Evolutionary conservation across 2,888 invertebrate species (phyloP), one percentile per base, ranked within the genome.

Genomic region (Trichopoda pennipes): DNA sequence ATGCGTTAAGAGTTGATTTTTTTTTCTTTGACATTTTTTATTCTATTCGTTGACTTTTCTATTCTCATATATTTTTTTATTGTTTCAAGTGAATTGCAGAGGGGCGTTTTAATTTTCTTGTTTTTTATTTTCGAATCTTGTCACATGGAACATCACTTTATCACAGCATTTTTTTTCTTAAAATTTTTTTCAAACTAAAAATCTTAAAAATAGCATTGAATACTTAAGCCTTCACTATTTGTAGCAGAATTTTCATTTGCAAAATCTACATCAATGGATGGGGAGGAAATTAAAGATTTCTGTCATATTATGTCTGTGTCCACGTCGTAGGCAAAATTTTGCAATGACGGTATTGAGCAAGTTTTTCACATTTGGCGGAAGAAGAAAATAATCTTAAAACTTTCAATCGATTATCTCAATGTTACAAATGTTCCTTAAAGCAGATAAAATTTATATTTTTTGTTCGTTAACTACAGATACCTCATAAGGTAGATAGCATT

Each of bases 81-180:
- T 42, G 4, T 63, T 63, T 49, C 14, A 49, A 32, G n/a, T 44
- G n/a, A 66, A 49, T 49, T 61, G 66, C 17, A 19, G 58, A 74
- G 66, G 78, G 81, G 66, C 60, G 81, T 75, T 68, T 75, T 69
- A 19, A 44, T 28, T 44, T 23, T 17, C n/a, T n/a, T 42, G 6
- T 2, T 32, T 21, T 23, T 23, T 38, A 23, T 66, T 63, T 19
- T 47, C 9, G 38, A 47, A 10, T 73, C 32, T 9, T 58, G 38
- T 69, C 73, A 53, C 35, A 58, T 81, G 53, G 28, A 73, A 69
- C 19, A 77, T 68, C 56, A 68, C 35, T 49, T 68, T 69, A 44
- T 63, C 66, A 72, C 42, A 35, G 9, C 32, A 17, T 51, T 56
- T 42, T 35, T 14, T 42, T 38, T 28, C 8, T 28, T n/a, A n/a